Conservation (phyloP, 2,113 vertebrate species). For the Zingel zingel region DNA sequence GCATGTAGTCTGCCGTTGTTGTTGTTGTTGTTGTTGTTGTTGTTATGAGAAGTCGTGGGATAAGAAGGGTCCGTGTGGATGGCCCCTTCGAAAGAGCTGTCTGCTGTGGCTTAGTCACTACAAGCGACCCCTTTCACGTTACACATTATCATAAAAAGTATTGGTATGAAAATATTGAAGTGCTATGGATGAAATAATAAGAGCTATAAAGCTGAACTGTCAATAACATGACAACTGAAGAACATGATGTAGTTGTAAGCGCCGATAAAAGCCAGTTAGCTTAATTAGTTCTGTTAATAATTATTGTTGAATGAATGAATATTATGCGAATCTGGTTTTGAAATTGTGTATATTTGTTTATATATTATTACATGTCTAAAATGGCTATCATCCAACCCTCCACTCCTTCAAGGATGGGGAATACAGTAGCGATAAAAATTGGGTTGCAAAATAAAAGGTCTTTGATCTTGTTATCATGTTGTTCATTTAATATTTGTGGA, state of each 20-base stretch:
- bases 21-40: no score
- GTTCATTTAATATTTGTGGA: slow-evolving; percentile 7
- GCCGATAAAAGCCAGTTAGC: not conserved
- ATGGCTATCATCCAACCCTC: not conserved
- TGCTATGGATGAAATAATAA: not conserved
- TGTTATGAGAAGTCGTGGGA: no score
- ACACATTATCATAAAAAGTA: not conserved
- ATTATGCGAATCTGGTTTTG: not conserved
- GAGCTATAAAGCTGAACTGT: not conserved
- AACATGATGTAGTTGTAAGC: not conserved
- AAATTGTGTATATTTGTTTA: not conserved
- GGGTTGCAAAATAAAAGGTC: not conserved
- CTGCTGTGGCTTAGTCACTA: no score
- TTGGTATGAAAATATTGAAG: not conserved
- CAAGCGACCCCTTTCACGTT: not conserved
- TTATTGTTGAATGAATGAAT: no score
- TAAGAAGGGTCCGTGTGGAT: no score
- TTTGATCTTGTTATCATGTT: not conserved
- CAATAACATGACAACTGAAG: not conserved
- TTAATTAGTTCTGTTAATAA: not conserved
- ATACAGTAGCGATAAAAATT: not conserved
- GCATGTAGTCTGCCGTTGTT: no score
- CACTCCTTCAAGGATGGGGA: not conserved
- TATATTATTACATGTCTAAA: not conserved
- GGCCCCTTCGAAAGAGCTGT: no score